A percentile compares a stretch with the other conserved stretches of the same genome.
phyloP scores from a whole-genome alignment of 1,140 invertebrate species.

The Cataglyphis hispanica region DNA sequence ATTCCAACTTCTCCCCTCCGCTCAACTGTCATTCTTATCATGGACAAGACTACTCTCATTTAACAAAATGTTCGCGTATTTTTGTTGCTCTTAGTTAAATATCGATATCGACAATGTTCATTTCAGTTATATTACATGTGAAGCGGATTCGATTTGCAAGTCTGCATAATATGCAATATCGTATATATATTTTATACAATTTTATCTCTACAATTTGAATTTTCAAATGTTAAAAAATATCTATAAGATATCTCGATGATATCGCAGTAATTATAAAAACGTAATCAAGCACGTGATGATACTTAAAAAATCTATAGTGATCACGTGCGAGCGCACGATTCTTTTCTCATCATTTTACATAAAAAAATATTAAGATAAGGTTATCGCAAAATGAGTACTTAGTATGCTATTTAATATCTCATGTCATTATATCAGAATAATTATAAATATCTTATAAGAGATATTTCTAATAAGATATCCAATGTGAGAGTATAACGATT shows the following conservation, averaged over 20 bases:
- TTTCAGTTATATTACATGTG: background rate
- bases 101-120: background rate
- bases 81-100: constrained; percentile 19
- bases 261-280: background rate
- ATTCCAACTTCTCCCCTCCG: constrained; percentile 28
- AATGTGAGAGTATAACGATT: background rate
- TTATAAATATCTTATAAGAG: constrained; percentile 11
- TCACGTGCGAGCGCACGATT: background rate
- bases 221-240: background rate
- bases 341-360: background rate
- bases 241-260: background rate
- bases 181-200: no score
- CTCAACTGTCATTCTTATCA: constrained; percentile 38
- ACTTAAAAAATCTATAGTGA: no score
- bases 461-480: background rate
- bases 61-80: constrained; percentile 46
- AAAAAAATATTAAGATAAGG: background rate
- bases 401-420: background rate
- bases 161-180: background rate
- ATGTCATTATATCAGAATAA: background rate
- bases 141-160: background rate
- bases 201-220: background rate
- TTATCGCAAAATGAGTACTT: constrained; percentile 16
- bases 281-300: background rate
- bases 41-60: constrained; percentile 31